Conservation (phyloP, 2,797 vertebrate genomes). For the Scolopax rusticola region DNA sequence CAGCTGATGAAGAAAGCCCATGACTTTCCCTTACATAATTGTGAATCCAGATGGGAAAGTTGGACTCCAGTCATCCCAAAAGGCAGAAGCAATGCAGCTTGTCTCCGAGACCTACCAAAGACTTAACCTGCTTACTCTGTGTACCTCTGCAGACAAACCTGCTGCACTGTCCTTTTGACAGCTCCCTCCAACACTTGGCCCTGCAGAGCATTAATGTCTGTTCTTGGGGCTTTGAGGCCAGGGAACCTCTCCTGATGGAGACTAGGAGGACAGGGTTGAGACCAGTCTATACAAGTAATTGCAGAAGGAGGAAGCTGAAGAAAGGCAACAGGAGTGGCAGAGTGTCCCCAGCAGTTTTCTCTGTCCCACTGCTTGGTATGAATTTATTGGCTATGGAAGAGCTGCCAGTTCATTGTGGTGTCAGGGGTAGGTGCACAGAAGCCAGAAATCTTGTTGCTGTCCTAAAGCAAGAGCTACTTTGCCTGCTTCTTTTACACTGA, state of each 20-base stretch:
- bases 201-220: accelerated
- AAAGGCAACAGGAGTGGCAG: neutral
- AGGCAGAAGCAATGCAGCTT: neutral
- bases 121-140: neutral
- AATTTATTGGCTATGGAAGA: neutral
- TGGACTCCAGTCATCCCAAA: neutral
- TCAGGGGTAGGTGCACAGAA: neutral
- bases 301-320: neutral
- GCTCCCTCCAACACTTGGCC: accelerated
- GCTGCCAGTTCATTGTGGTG: neutral
- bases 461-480: neutral
- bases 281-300: neutral
- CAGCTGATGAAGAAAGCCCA: neutral
- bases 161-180: neutral
- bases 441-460: neutral
- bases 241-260: neutral
- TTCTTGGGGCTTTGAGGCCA: accelerated
- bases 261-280: neutral
- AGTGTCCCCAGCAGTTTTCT: neutral
- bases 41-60: neutral
- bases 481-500: neutral
- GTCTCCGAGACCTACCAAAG: neutral
- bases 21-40: neutral
- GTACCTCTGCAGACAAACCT: neutral
- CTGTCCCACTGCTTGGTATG: neutral